phyloP scores from a whole-genome alignment of 2,113 vertebrate species.

The Macrotus californicus region DNA sequence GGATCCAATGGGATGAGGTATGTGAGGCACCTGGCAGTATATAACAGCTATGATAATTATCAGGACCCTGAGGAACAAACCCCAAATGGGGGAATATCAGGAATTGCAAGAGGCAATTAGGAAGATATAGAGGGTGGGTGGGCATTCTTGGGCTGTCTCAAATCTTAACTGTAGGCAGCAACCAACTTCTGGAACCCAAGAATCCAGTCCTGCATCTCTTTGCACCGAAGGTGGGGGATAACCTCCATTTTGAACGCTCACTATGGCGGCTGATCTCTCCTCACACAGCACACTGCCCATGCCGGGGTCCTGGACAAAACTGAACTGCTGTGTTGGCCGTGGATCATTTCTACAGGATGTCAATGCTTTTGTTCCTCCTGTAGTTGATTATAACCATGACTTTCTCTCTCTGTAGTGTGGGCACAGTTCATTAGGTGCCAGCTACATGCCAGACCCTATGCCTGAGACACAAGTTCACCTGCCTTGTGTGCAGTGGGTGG shows the following conservation, averaged over 20 bases:
- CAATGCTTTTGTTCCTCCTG: neutral
- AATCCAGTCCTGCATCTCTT: neutral
- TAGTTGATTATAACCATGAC: too few relatives aligned
- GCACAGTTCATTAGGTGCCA: too few relatives aligned
- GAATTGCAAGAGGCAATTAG: neutral
- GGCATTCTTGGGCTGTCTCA: neutral
- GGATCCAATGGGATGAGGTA: neutral
- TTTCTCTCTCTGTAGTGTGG: neutral
- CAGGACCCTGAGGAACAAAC: neutral
- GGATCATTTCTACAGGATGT: neutral
- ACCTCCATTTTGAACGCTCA: neutral
- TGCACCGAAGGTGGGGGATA: neutral
- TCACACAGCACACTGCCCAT: neutral
- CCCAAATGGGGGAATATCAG: neutral
- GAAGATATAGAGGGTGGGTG: neutral
- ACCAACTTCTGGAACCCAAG: neutral
- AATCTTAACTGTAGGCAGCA: neutral
- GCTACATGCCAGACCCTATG: neutral
- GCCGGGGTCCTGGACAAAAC: neutral
- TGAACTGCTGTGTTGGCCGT: neutral
- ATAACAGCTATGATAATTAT: neutral
- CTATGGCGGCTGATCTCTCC: neutral
- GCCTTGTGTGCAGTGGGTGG: neutral
- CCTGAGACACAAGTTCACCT: neutral
- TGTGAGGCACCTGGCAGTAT: neutral